Percentiles rank a stretch among this genome's conserved stretches.
Evolutionary conservation across 2,113 vertebrate species (phyloP).

Genomic region (Trogon melanurus): DNA sequence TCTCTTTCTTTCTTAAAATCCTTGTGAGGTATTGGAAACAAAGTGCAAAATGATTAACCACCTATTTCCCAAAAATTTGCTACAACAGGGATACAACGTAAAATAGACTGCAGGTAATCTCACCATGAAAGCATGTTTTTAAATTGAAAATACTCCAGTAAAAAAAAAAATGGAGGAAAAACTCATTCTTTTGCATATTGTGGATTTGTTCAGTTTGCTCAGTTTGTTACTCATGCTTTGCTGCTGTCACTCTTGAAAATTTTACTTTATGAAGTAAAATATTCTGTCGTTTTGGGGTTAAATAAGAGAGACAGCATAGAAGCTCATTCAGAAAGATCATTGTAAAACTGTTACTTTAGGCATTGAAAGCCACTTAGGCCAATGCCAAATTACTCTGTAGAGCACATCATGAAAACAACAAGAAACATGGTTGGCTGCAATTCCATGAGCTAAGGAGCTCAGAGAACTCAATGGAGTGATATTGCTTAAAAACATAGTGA

Average conservation of each 20-base stretch:
- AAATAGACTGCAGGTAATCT: neutral
- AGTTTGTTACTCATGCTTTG: constrained; percentile 26
- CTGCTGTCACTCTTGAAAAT: neutral
- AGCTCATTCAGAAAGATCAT: neutral
- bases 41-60: constrained; percentile 10
- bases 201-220: constrained; percentile 47
- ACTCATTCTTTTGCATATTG: neutral
- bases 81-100: neutral
- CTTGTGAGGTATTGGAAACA: constrained; percentile 23
- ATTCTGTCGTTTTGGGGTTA: neutral
- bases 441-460: neutral
- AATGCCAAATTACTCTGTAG: neutral
- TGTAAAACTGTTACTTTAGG: neutral
- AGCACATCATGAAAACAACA: neutral
- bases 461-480: neutral
- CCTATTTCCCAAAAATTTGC: neutral
- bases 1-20: neutral
- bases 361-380: neutral
- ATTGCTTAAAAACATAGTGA: constrained; percentile 36
- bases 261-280: neutral
- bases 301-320: neutral
- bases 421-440: constrained; percentile 15
- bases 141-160: neutral
- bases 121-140: neutral
- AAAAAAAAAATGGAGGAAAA: neutral